Evolutionary conservation across 2,797 vertebrate species (phyloP), one percentile per base, ranked within the genome.

Genomic region (Micropoecilia bifurca): DNA sequence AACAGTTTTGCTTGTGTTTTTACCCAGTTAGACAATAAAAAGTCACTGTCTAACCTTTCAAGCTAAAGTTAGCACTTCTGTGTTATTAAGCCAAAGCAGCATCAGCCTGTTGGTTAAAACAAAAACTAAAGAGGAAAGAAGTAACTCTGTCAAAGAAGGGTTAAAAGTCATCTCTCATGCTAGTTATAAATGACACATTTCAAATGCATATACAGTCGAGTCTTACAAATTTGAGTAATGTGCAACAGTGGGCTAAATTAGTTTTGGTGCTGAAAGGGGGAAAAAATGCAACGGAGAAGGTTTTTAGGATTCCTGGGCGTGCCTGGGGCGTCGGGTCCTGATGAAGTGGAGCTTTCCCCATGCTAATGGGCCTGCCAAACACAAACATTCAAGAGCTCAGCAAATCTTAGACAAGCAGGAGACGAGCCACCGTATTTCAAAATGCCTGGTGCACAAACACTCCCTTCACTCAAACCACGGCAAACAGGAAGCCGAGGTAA

Each of bases 341-440:
- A 90, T 91, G 89, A 90, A 71, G 61, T 57, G 5, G 80, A 75
- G 47, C 63, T 80, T 87, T 87, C 77, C 22, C 76, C 75, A 61
- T 76, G 71, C 77, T 90, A 88, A 92, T 86, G 79, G 75, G 48
- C 6, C 47, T 74, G 83, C 57, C 79, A 84, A 85, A 82, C 3
- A 75, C 73, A 89, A 79, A 86, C 74, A 88, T 46, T 80, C 77
- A 75, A 89, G 73, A 75, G 80, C 89, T 88, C 81, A 76, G 88
- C 66, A 81, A 43, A 88, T 82, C 80, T 63, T n/a, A 43, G 45
- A 43, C 53, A 80, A 71, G 77, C 76, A 74, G 78, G 80, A 66
- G 73, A 78, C 48, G n/a, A 84, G 88, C 88, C 87, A 84, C 79
- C 43, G 72, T 59, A 46, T 43, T 83, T 87, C 45, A 83, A 85